These are phyloP conservation scores for Acronicta leporina DNA, from an alignment of 2,888 invertebrate species.

Conservation along the genomic window DNA sequence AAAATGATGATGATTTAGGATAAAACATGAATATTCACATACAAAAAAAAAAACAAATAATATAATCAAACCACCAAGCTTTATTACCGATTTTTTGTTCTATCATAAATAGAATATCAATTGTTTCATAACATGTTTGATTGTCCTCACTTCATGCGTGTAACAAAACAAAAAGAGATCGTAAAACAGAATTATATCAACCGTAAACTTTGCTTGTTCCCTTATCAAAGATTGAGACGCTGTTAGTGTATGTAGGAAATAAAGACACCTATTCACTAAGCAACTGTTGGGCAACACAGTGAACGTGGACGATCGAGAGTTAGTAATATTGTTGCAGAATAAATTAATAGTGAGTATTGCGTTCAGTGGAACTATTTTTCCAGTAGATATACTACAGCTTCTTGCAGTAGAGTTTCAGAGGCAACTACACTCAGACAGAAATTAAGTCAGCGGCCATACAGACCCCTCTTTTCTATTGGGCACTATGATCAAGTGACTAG, in stretches of 20 bases:
- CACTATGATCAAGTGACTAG: too few species aligned
- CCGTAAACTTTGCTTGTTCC: slow-evolving; percentile 68
- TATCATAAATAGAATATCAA: slow-evolving; percentile 44
- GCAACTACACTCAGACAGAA: too few species aligned
- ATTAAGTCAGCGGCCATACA: too few species aligned
- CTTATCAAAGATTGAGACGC: slow-evolving; percentile 57
- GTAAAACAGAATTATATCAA: slow-evolving; percentile 67
- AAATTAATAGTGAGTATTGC: too few species aligned
- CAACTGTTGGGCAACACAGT: slow-evolving; percentile 6
- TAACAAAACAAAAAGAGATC: slow-evolving; percentile 70
- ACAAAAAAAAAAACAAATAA: slow-evolving; percentile 8
- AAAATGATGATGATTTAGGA: too few species aligned
- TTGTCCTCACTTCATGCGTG: slow-evolving; percentile 59
- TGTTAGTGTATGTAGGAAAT: slow-evolving; percentile 39
- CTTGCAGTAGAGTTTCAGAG: too few species aligned
- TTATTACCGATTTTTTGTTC: slow-evolving; percentile 28
- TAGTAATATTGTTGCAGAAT: too few species aligned
- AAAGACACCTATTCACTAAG: slow-evolving; percentile 3
- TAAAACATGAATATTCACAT: not conserved
- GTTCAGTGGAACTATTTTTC: too few species aligned
- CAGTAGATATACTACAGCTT: too few species aligned
- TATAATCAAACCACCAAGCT: slow-evolving; percentile 6
- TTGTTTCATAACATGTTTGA: slow-evolving; percentile 53
- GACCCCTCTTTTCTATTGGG: too few species aligned
- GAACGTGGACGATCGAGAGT: too few species aligned